A percentile compares a stretch with the other conserved stretches of the same genome.
Evolutionary conservation across 2,113 vertebrate genomes (phyloP).

Genomic region (Bubo blakistoni): DNA sequence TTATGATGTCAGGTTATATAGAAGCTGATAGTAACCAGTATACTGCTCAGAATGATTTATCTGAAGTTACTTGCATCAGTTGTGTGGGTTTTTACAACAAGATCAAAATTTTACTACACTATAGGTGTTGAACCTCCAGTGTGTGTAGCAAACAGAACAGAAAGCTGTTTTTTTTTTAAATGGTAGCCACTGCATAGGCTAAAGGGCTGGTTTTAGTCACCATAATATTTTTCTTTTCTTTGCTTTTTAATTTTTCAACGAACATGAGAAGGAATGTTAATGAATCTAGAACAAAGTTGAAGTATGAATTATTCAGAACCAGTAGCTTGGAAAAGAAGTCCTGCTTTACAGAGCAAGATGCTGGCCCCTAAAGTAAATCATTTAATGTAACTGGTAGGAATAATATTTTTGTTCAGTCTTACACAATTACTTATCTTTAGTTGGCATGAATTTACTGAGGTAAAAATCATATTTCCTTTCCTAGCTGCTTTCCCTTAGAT

Average conservation of each 20-base stretch:
- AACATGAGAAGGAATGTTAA: background rate
- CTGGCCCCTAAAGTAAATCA: background rate
- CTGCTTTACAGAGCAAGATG: background rate
- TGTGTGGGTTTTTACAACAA: background rate
- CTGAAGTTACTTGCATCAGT: background rate
- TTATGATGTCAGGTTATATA: rapidly evolving
- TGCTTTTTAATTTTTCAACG: background rate
- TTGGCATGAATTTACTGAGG: background rate
- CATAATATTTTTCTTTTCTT: background rate
- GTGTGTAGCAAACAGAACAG: background rate
- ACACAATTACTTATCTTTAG: background rate
- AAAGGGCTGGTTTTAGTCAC: background rate
- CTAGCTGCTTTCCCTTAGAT: background rate
- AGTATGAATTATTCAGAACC: background rate
- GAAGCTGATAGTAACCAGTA: background rate
- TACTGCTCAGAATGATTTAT: background rate
- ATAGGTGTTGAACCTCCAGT: background rate
- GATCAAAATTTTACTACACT: background rate
- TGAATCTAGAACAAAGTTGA: background rate
- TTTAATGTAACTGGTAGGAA: background rate
- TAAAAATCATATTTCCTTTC: background rate
- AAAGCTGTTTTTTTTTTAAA: background rate
- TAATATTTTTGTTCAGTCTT: background rate
- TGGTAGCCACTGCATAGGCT: background rate
- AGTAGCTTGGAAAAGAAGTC: background rate